Conservation (phyloP, 2,888 invertebrate genomes). For the Netelia melanura region DNA sequence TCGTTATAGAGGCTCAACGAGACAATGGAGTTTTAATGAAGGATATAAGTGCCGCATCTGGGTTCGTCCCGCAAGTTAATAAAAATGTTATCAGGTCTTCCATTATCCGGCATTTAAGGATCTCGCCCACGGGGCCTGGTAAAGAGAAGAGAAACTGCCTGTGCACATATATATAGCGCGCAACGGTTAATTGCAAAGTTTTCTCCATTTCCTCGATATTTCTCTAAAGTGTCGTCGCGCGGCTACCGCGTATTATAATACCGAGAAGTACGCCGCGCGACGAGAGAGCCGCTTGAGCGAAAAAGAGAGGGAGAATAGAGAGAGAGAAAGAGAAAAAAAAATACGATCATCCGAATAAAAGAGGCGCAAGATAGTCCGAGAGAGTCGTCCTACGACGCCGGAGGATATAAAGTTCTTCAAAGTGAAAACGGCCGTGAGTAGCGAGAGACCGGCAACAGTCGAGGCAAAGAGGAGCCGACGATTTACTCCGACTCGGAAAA, state of each 20-base stretch:
- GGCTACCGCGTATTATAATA: slow-evolving; percentile 58
- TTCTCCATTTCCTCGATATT: slow-evolving; percentile 52
- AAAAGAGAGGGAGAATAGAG: slow-evolving; percentile 37
- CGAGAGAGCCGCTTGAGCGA: slow-evolving; percentile 48
- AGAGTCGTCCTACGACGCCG: slow-evolving; percentile 42
- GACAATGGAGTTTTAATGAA: slow-evolving; percentile 9
- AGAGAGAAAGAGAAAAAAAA: slow-evolving; percentile 39
- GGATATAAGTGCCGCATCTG: slow-evolving; percentile 24
- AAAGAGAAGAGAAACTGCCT: slow-evolving; percentile 28
- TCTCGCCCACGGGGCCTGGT: slow-evolving; percentile 66
- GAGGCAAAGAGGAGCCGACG: slow-evolving; percentile 50
- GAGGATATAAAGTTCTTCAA: slow-evolving; percentile 52
- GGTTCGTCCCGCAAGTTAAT: slow-evolving; percentile 75
- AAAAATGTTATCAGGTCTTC: slow-evolving; percentile 83
- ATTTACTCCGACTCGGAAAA: slow-evolving; percentile 49
- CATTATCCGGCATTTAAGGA: slow-evolving; percentile 82
- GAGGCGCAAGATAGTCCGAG: slow-evolving; percentile 31
- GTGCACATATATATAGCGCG: slow-evolving; percentile 53
- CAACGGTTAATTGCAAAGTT: slow-evolving; percentile 80
- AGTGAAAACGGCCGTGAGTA: slow-evolving; percentile 39
- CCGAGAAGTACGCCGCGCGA: slow-evolving; percentile 46
- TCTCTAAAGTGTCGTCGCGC: slow-evolving; percentile 29
- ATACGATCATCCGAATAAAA: slow-evolving; percentile 52
- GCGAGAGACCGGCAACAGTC: slow-evolving; percentile 24
- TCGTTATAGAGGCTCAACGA: slow-evolving; percentile 1